These are phyloP conservation scores for Zosterops lateralis DNA, from an alignment of 2,113 vertebrate species.

Conservation along the genomic window DNA sequence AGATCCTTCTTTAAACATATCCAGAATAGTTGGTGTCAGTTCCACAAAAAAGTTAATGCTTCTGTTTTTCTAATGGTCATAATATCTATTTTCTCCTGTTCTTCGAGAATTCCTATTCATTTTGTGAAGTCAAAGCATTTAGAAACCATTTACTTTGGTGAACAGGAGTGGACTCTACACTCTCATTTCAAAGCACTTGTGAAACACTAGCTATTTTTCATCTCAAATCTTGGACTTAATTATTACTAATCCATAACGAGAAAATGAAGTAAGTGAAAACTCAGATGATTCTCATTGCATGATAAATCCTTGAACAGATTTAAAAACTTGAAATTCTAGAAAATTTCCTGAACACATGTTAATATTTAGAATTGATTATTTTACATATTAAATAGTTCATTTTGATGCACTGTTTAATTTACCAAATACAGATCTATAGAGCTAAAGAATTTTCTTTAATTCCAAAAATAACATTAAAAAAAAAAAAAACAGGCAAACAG, in stretches of 20 bases:
- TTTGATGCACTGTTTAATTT: background rate
- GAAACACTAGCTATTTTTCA: background rate
- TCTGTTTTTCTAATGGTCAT: background rate
- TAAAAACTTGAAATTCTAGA: background rate
- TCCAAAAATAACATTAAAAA: background rate
- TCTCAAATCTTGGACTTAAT: background rate
- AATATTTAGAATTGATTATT: background rate
- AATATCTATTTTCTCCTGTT: background rate
- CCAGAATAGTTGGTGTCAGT: background rate
- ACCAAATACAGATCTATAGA: background rate
- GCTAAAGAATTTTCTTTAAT: background rate
- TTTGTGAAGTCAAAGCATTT: background rate
- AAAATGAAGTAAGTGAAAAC: background rate
- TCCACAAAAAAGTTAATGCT: background rate
- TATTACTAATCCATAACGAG: background rate
- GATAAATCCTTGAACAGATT: background rate
- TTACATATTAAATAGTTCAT: background rate
- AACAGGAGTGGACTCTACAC: background rate
- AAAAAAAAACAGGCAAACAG: background rate
- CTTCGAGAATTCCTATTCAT: background rate
- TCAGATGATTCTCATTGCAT: background rate
- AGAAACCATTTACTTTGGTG: background rate
- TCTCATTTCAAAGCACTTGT: background rate
- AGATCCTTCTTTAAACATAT: background rate
- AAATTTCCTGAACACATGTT: background rate